Evolutionary conservation across 1,140 invertebrate genomes (phyloP), one percentile per base, ranked within the genome.

Genomic region (Mactra quadrangularis): DNA sequence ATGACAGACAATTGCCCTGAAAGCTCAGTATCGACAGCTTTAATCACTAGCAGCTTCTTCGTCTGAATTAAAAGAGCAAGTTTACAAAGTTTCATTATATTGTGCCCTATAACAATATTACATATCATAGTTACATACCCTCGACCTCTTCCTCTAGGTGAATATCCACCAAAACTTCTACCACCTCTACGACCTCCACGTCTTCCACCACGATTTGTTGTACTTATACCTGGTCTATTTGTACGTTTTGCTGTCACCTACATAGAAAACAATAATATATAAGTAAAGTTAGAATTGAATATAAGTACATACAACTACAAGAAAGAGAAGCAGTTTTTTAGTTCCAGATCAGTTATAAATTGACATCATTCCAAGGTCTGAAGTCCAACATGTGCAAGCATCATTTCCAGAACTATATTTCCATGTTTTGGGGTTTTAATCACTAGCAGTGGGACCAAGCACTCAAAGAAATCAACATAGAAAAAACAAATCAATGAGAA

Each of bases 201-300:
- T 41, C 89, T 22, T 25, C 96, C 81, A 19, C 94, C 94, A 68
- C 94, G 94, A 93, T 99, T 99, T 68, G 98, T 99, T 72, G 97
- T 95, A 84, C 97, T 98, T 86, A 99, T 95, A 41, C 99, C 99
- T 64, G 98, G 99, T 90, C 97, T 95, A 94, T 99, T 99, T 66
- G 99, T 99, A 93, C 99, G 95, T 93, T 99, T 99, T 13, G 96
- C 96, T 95, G 97, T 96, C 60, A 99, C 98, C 97, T 98, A 88
- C 4, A 71, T 11, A 47, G 9, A 47, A 47, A 47, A 11, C 19
- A 19, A 19, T 47, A 47, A n/a, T n/a, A n/a, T n/a, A n/a, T n/a
- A n/a, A n/a, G n/a, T 47, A 47, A 47, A 11, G 45, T 47, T 47
- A 9, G 9, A 47, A 19, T 47, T 47, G 9, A 47, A 47, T 47